These are phyloP conservation scores for Myiopsitta monachus DNA, from an alignment of 2,113 vertebrate genomes.

Conservation along the genomic window DNA sequence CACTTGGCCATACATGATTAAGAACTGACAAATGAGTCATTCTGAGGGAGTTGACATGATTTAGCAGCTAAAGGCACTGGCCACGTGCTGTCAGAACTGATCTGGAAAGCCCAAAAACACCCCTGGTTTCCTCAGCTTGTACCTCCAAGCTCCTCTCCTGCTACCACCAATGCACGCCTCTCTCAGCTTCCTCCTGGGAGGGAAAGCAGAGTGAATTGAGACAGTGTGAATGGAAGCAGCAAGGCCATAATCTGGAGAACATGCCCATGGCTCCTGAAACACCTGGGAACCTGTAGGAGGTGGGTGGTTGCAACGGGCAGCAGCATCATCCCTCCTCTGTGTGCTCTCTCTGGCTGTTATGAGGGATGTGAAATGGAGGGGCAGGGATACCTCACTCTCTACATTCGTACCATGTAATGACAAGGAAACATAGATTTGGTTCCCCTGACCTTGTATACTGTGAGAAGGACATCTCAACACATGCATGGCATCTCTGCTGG, in stretches of 20 bases:
- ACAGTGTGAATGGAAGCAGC: not conserved
- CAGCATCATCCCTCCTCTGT: accelerated
- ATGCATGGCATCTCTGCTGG: accelerated
- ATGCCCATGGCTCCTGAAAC: not conserved
- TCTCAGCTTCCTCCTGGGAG: not conserved
- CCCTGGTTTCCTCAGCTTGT: not conserved
- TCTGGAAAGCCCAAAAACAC: not conserved
- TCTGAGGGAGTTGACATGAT: not conserved
- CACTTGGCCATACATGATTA: not conserved
- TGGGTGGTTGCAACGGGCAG: accelerated
- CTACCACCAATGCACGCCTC: accelerated
- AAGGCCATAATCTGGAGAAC: not conserved
- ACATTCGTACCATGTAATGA: accelerated
- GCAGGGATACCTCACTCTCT: accelerated
- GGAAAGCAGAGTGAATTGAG: not conserved
- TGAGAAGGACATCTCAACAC: not conserved
- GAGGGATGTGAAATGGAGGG: accelerated
- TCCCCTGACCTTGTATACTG: accelerated
- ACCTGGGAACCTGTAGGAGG: accelerated
- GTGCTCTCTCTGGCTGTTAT: not conserved
- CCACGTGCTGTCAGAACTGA: not conserved
- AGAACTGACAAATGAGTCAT: not conserved
- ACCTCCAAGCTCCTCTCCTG: not conserved
- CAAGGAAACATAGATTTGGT: not conserved
- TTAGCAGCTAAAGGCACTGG: not conserved